These are phyloP conservation scores for Diaperis boleti DNA, from an alignment of 2,888 invertebrate genomes.

Conservation along the genomic window DNA sequence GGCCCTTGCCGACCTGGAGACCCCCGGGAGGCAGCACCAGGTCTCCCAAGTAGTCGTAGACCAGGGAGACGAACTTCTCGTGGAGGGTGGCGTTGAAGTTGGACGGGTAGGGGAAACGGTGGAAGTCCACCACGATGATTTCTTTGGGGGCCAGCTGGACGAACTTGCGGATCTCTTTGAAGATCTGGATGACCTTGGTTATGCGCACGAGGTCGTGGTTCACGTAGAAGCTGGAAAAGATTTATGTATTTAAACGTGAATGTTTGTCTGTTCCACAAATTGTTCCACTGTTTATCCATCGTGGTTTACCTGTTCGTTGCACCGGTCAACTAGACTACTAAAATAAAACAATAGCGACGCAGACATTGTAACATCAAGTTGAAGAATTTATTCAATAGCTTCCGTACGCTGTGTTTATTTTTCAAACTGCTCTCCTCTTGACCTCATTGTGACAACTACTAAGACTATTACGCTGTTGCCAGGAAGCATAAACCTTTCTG, in stretches of 20 bases:
- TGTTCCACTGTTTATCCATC: too few relatives aligned
- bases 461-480: not conserved
- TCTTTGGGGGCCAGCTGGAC: constrained; percentile 76
- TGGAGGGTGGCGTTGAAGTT: constrained; percentile 63
- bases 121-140: constrained; percentile 84
- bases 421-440: too few relatives aligned
- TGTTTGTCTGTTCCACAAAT: too few relatives aligned
- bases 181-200: constrained; percentile 74
- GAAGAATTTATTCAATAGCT: too few relatives aligned
- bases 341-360: too few relatives aligned
- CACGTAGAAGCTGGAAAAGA: constrained; percentile 73
- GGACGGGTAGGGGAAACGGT: constrained; percentile 76
- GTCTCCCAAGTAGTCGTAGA: constrained; percentile 69
- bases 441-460: not conserved
- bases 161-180: constrained; percentile 79
- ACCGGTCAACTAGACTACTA: too few relatives aligned
- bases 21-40: constrained; percentile 67
- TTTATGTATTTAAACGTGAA: too few relatives aligned
- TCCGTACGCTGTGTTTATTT: too few relatives aligned
- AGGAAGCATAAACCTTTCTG: not conserved
- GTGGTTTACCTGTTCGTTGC: too few relatives aligned
- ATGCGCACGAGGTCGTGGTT: constrained; percentile 81
- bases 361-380: too few relatives aligned
- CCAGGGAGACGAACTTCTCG: constrained; percentile 67
- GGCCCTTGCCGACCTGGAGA: constrained; percentile 65